phyloP scores from a whole-genome alignment of 2,888 invertebrate species.

The Oegoconia quadripuncta region DNA sequence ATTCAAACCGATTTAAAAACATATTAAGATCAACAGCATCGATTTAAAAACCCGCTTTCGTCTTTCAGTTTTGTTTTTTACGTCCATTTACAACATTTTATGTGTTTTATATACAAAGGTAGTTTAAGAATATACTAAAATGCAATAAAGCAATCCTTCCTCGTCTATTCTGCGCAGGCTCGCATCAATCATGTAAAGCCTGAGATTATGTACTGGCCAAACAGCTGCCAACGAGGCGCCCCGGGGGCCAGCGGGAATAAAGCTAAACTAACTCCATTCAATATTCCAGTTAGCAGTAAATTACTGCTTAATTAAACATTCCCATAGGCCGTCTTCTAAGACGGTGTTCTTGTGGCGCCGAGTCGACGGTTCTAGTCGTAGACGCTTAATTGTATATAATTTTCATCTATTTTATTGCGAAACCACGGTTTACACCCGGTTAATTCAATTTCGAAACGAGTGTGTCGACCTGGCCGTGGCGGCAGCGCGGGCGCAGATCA shows the following conservation, averaged over 20 bases:
- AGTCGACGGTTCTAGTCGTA: slow-evolving; percentile 18
- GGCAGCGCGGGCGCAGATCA: slow-evolving; percentile 1
- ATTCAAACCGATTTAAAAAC: background rate
- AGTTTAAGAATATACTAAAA: no score
- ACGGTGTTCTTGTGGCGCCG: slow-evolving; percentile 25
- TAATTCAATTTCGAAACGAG: slow-evolving; percentile 38
- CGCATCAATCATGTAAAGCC: slow-evolving; percentile 38
- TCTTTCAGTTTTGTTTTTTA: no score
- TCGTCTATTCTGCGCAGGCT: slow-evolving; percentile 6
- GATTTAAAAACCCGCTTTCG: no score
- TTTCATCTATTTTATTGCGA: slow-evolving; percentile 40
- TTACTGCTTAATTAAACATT: slow-evolving; percentile 58
- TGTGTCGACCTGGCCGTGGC: slow-evolving; percentile 13
- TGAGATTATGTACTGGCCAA: slow-evolving; percentile 29
- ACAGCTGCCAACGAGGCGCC: slow-evolving; percentile 28
- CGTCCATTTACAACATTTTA: no score
- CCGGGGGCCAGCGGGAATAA: slow-evolving; percentile 27
- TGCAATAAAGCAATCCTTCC: slow-evolving; percentile 1
- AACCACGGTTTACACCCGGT: slow-evolving; percentile 30
- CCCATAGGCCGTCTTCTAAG: slow-evolving; percentile 26
- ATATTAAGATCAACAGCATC: background rate
- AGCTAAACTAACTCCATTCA: slow-evolving; percentile 34
- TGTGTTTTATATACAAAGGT: no score
- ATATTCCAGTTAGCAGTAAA: slow-evolving; percentile 49
- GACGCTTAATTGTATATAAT: slow-evolving; percentile 43